Evolutionary conservation across 2,888 invertebrate species (phyloP), one percentile per base, ranked within the genome.

Genomic region (Patella ulyssiponensis): DNA sequence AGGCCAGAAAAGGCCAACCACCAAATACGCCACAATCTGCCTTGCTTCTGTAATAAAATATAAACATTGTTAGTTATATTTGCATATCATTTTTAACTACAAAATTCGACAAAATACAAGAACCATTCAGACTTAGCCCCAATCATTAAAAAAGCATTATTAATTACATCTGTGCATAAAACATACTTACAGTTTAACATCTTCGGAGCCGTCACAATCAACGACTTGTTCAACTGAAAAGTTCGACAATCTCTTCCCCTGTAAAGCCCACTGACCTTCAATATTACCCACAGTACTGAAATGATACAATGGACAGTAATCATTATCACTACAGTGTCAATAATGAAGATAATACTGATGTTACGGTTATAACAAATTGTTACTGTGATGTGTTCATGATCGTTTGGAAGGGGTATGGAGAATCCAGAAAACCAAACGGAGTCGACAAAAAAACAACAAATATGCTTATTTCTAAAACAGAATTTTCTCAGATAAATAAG

Each of bases 21-120:
- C 89, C 89, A 79, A 88, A 89, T n/a, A 89, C 86, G 2, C 89
- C 89, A 80, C 89, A 89, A 79, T 89, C 89, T 14, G 88, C 89
- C 51, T 85, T 75, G 1, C 71, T 71, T 12, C 86, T 83, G 77
- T 52, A 79, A 81, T 27, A 23, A 77, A 23, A 44, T 20, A 23
- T 20, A 56, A 53, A 74, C 1, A n/a, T 14, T 33, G 33, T 33
- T 33, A 3, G 0, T 2, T 33, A 4, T 33, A 33, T 33, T 33
- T 44, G 44, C 1, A 7, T 44, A 44, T 9, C 44, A 44, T 51
- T 44, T 14, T 72, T 0, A 33, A 17, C 20, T 14, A 53, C 20
- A 17, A 72, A 20, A 72, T 20, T 0, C 14, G n/a, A 14, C 20
- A 15, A n/a, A 53, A 44, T 53, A 72, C 14, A 72, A 51, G 5